Percentiles rank a stretch among this genome's conserved stretches.
Evolutionary conservation across 1,140 invertebrate species (phyloP).

Genomic region (Eciton burchellii): DNA sequence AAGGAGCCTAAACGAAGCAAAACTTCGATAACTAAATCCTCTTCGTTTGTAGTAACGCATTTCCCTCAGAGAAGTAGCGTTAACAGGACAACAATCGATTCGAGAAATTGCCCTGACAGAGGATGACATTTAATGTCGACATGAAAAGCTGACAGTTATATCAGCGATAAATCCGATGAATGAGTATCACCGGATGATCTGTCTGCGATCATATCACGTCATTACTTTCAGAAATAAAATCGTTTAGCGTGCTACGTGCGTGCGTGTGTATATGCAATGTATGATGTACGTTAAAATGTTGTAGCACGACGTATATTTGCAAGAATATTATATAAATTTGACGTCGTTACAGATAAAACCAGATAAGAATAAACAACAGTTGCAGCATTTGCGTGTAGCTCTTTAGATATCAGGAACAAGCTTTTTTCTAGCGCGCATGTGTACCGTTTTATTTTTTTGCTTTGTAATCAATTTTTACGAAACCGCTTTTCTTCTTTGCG

Average conservation of each 20-base stretch:
- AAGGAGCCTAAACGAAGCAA: no score
- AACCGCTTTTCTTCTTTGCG: no score
- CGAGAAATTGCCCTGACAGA: background rate
- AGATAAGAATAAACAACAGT: slow-evolving; percentile 8
- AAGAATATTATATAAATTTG: slow-evolving; percentile 15
- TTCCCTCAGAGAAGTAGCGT: no score
- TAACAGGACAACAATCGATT: background rate
- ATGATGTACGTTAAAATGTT: background rate
- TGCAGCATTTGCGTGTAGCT: background rate
- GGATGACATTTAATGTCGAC: background rate
- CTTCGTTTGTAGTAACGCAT: no score
- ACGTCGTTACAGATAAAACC: slow-evolving; percentile 17
- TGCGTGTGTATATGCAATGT: background rate
- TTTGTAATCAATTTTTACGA: no score
- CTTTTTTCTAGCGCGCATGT: no score
- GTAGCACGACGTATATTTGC: background rate
- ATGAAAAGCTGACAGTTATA: background rate
- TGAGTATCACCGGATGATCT: background rate
- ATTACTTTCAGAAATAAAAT: background rate
- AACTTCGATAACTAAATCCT: no score
- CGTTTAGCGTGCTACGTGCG: background rate
- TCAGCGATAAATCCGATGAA: background rate
- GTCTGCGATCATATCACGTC: background rate
- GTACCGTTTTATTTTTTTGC: no score
- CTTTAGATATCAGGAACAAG: background rate